Percentiles rank a stretch among this genome's conserved stretches.
Conservation (phyloP, 2,797 vertebrate genomes). For the Thalassophryne amazonica region DNA sequence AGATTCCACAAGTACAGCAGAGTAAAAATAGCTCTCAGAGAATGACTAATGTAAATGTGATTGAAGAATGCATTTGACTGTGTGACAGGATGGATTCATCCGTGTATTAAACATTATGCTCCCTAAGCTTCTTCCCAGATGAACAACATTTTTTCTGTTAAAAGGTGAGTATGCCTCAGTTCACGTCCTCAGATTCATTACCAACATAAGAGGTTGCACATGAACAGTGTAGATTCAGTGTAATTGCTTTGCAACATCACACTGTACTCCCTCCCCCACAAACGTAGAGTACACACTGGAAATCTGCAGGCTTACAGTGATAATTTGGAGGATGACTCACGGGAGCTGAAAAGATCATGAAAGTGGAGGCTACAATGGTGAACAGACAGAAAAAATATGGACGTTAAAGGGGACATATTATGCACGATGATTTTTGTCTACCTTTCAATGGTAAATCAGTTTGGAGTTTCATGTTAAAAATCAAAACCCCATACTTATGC, state of each 20-base stretch:
- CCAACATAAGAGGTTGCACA: too few relatives aligned
- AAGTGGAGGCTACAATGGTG: neutral
- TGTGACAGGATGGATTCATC: conserved; percentile 5
- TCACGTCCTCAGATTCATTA: too few relatives aligned
- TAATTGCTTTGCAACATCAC: too few relatives aligned
- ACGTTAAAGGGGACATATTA: too few relatives aligned
- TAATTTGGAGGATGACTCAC: neutral
- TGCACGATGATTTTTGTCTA: too few relatives aligned
- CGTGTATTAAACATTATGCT: neutral
- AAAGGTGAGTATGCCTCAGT: conserved; percentile 2
- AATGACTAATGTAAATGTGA: conserved; percentile 23
- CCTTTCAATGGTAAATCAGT: too few relatives aligned
- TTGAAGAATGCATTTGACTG: conserved; percentile 5
- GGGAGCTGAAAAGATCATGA: neutral
- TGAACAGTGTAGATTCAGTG: too few relatives aligned
- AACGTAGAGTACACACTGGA: neutral
- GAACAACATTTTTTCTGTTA: conserved; percentile 9
- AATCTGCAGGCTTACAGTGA: conserved; percentile 4
- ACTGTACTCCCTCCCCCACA: neutral
- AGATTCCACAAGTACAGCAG: conserved; percentile 9
- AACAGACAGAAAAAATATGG: neutral
- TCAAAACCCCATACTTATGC: too few relatives aligned
- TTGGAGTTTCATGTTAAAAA: too few relatives aligned
- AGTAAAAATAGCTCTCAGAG: conserved; percentile 29
- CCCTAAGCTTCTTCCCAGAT: neutral